phyloP scores from a whole-genome alignment of 2,797 vertebrate species.

The Esox masquinongy region DNA sequence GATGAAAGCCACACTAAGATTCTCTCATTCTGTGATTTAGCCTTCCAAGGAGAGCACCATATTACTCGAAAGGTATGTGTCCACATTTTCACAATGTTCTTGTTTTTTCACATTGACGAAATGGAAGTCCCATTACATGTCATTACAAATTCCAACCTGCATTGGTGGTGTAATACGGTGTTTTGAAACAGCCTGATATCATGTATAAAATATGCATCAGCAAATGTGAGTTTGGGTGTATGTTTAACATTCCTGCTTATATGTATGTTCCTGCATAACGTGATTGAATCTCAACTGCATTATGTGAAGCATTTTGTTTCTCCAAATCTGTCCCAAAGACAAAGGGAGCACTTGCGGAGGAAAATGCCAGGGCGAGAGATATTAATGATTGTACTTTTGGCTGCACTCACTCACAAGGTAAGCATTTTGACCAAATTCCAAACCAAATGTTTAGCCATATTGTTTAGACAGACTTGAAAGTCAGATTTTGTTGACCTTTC shows the following conservation, averaged over 20 bases:
- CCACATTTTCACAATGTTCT: not conserved
- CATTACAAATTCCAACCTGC: no score
- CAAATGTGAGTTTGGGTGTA: not conserved
- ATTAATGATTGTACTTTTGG: not conserved
- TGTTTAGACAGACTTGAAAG: not conserved
- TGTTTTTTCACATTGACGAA: not conserved
- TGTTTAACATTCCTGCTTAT: not conserved
- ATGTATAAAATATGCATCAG: not conserved
- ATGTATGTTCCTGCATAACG: not conserved
- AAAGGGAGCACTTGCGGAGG: not conserved
- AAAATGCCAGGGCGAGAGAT: not conserved
- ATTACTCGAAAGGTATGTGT: slow-evolving; percentile 32
- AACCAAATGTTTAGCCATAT: not conserved
- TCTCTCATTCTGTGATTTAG: slow-evolving; percentile 2
- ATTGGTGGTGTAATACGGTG: not conserved
- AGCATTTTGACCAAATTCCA: not conserved
- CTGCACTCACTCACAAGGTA: not conserved
- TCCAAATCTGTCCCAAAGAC: not conserved
- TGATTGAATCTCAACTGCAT: not conserved
- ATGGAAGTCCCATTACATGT: no score
- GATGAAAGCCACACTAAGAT: not conserved
- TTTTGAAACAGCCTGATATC: not conserved
- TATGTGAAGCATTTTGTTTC: not conserved
- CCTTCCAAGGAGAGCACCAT: not conserved
- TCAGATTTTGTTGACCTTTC: no score